Conservation (phyloP, 2,797 vertebrate genomes). For the Helicolenus hilgendorfi region DNA sequence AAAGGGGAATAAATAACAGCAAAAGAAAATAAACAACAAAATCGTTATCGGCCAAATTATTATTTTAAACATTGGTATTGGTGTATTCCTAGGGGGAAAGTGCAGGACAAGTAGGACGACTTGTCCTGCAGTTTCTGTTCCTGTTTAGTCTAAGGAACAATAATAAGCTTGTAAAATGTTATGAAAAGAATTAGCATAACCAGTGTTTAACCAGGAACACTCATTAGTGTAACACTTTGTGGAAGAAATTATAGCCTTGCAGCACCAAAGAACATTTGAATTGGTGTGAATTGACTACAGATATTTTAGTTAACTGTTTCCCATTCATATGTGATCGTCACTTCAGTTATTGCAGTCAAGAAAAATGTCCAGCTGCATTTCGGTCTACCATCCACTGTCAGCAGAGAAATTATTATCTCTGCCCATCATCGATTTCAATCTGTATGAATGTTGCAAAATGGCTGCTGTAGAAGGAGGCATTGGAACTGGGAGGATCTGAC, state of each 20-base stretch:
- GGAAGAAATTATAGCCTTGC: background rate
- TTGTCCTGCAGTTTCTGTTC: no score
- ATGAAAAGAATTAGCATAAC: background rate
- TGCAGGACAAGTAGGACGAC: background rate
- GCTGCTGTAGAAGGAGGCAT: background rate
- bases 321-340: background rate
- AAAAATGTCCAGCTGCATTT: background rate
- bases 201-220: background rate
- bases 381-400: background rate
- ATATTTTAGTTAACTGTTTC: background rate
- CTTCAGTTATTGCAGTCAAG: background rate
- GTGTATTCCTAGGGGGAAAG: no score
- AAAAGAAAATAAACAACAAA: no score
- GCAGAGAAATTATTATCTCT: constrained; percentile 5
- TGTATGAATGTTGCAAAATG: constrained; percentile 27
- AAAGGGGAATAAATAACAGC: no score
- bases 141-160: background rate
- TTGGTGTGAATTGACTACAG: background rate
- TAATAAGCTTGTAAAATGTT: background rate
- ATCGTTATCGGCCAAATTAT: no score
- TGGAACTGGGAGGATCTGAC: constrained; percentile 8
- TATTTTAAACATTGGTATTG: no score
- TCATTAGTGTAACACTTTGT: background rate
- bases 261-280: background rate
- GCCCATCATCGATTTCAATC: constrained; percentile 12